Evolutionary conservation across 2,113 vertebrate genomes (phyloP), one percentile per base, ranked within the genome.

Genomic region (Gnathonemus echidnorhynchus): DNA sequence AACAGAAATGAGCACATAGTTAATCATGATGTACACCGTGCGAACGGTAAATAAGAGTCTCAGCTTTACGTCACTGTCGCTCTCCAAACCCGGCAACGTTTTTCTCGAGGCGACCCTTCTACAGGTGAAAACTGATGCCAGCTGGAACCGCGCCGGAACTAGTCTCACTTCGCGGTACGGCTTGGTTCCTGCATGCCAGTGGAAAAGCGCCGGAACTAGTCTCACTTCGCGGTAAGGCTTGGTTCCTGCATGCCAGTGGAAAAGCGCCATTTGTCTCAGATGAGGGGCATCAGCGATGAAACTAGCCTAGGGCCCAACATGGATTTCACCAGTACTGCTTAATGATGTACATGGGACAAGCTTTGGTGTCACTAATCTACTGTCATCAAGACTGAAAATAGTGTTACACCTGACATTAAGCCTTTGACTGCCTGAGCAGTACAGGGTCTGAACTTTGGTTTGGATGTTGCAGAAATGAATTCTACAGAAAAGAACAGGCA

Each of bases 401-500:
- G 62, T 31, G n/a, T 70, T 31, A 70, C 10, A 5, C 10, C 1
- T 13, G 62, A 48, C 17, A n/a, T 85, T n/a, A 46, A 85, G 0
- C 83, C 45, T 48, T 46, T 45, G 83, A 48, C 83, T n/a, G 24
- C 45, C 42, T 48, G 21, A 85, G 31, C 4, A 17, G 74, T 42
- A 77, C 31, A 80, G 74, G 19, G 31, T 35, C 45, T 46, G 83
- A 85, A 46, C 45, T 46, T 48, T 24, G 5, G 7, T 3, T 84
- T n/a, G 42, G 42, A 48, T 21, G 91, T 93, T 87, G 50, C 94
- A 99, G 98, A 98, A 90, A 97, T 96, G 49, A 96, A 96, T 90
- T 92, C 95, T 13, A 62, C 92, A 17, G 91, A 97, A 48, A 95
- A 92, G 90, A 96, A 95, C 92, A 92, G 95, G 91, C 93, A 95